phyloP scores from a whole-genome alignment of 1,140 invertebrate genomes.

The Trinorchestia longiramus region DNA sequence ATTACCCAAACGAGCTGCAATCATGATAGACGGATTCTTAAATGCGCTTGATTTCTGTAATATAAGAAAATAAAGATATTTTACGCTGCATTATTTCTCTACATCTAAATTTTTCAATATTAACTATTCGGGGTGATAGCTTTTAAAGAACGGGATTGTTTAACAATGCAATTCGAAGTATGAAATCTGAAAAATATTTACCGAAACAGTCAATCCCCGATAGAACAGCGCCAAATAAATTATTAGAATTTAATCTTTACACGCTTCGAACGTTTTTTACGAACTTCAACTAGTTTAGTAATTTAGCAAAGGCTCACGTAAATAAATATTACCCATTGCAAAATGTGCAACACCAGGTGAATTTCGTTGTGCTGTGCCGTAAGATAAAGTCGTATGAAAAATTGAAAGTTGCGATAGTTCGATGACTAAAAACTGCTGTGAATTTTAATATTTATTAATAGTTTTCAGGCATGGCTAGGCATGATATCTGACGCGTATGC shows the following conservation, averaged over 20 bases:
- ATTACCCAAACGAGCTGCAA: neutral
- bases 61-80: neutral
- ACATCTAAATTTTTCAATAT: neutral
- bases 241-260: neutral
- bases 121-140: neutral
- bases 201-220: neutral
- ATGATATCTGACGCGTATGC: neutral
- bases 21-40: neutral
- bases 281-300: neutral
- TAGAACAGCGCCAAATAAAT: neutral
- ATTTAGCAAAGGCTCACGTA: neutral
- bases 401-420: neutral
- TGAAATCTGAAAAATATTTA: neutral
- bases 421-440: neutral
- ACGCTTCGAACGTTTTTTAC: neutral
- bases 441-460: neutral
- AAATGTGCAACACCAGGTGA: neutral
- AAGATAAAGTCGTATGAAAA: constrained; percentile 1
- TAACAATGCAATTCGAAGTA: neutral
- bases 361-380: neutral
- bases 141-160: neutral
- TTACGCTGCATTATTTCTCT: neutral
- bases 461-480: neutral
- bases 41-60: neutral
- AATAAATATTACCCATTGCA: neutral